These are phyloP conservation scores for Zaprionus bogoriensis DNA, from an alignment of 2,888 invertebrate genomes.

Conservation along the genomic window DNA sequence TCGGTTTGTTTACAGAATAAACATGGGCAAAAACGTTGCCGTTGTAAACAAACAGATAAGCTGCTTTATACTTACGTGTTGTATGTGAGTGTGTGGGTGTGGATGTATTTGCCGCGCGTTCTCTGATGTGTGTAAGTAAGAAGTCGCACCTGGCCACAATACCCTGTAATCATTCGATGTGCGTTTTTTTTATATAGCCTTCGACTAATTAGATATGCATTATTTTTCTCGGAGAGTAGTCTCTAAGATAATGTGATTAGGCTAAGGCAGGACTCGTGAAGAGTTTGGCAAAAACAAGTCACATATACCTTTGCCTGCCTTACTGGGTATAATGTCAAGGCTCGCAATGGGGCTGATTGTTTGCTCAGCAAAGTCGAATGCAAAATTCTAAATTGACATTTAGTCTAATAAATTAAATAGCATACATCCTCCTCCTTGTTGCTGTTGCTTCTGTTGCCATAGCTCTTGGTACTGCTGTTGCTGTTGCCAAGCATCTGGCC, in stretches of 20 bases:
- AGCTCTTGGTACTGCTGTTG: constrained; percentile 24
- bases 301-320: background rate
- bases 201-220: background rate
- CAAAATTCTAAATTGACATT: constrained; percentile 76
- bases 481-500: constrained; percentile 25
- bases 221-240: too few species aligned
- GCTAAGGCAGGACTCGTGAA: too few species aligned
- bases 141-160: constrained; percentile 22
- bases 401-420: constrained; percentile 73
- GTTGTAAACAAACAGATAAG: constrained; percentile 75
- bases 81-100: background rate
- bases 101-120: constrained; percentile 28
- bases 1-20: constrained; percentile 59
- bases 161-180: too few species aligned
- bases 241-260: too few species aligned
- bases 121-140: background rate
- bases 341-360: constrained; percentile 21
- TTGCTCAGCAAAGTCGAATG: constrained; percentile 55
- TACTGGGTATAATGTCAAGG: constrained; percentile 29
- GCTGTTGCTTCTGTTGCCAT: constrained; percentile 17
- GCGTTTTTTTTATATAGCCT: background rate
- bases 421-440: constrained; percentile 29
- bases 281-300: too few species aligned
- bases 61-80: constrained; percentile 36
- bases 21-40: constrained; percentile 61